Evolutionary conservation across 2,113 vertebrate genomes (phyloP).

Genomic region (Strix aluco): DNA sequence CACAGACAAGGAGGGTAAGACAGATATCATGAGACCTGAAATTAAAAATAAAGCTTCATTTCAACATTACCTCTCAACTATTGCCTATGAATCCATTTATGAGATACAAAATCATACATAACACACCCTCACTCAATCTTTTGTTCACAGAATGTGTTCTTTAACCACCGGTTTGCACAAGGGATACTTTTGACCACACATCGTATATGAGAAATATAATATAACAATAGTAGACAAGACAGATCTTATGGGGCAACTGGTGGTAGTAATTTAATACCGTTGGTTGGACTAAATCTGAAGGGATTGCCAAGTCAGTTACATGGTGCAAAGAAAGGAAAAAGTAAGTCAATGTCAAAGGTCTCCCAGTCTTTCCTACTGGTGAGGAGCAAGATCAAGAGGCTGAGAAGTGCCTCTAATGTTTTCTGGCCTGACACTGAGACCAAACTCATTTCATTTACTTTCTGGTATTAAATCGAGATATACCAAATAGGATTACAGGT

Average conservation of each 20-base stretch:
- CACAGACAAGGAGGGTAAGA: not conserved
- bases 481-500: accelerated
- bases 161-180: not conserved
- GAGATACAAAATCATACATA: not conserved
- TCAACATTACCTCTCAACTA: not conserved
- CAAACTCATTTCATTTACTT: not conserved
- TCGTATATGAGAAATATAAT: not conserved
- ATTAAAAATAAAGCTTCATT: not conserved
- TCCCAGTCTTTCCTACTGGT: not conserved
- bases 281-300: not conserved
- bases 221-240: not conserved
- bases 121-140: not conserved
- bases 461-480: not conserved
- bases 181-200: not conserved
- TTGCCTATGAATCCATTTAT: not conserved
- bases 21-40: not conserved
- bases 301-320: not conserved
- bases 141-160: not conserved
- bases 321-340: not conserved
- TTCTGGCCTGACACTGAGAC: not conserved
- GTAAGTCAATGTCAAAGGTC: not conserved
- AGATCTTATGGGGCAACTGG: not conserved
- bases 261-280: not conserved
- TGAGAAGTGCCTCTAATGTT: not conserved
- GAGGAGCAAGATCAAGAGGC: not conserved